phyloP scores from a whole-genome alignment of 2,797 vertebrate species.

The Corythornis leucogaster region DNA sequence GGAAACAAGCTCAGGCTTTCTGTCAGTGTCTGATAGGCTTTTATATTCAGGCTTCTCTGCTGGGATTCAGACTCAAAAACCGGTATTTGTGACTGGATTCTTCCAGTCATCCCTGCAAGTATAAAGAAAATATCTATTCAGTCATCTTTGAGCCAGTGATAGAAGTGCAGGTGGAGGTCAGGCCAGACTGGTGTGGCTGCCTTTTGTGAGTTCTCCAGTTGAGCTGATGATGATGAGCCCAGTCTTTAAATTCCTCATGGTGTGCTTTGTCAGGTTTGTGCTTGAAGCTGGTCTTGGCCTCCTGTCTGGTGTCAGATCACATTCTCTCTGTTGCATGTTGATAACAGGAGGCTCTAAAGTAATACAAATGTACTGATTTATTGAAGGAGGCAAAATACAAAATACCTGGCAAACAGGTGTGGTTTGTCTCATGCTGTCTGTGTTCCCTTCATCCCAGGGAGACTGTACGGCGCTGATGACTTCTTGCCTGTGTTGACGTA shows the following conservation, averaged over 20 bases:
- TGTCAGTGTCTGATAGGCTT: background rate
- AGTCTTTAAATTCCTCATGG: background rate
- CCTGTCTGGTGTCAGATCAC: background rate
- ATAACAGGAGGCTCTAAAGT: background rate
- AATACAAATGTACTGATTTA: background rate
- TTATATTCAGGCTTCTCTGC: background rate
- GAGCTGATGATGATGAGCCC: background rate
- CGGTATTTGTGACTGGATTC: background rate
- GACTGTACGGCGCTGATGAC: constrained; percentile 96
- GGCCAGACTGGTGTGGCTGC: background rate
- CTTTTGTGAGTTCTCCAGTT: background rate
- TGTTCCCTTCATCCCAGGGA: constrained; percentile 76
- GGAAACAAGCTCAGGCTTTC: background rate
- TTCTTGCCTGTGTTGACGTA: constrained; percentile 96
- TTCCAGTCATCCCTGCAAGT: background rate
- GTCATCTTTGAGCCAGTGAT: background rate
- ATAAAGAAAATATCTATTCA: background rate
- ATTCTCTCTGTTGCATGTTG: background rate
- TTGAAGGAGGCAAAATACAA: background rate
- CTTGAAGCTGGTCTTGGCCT: background rate
- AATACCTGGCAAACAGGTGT: background rate
- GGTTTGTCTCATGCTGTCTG: background rate
- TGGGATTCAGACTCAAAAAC: background rate
- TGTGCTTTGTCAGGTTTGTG: background rate
- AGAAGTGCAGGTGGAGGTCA: background rate